Evolutionary conservation across 2,888 invertebrate genomes (phyloP), one percentile per base, ranked within the genome.

Genomic region (Lochmaea crataegi): DNA sequence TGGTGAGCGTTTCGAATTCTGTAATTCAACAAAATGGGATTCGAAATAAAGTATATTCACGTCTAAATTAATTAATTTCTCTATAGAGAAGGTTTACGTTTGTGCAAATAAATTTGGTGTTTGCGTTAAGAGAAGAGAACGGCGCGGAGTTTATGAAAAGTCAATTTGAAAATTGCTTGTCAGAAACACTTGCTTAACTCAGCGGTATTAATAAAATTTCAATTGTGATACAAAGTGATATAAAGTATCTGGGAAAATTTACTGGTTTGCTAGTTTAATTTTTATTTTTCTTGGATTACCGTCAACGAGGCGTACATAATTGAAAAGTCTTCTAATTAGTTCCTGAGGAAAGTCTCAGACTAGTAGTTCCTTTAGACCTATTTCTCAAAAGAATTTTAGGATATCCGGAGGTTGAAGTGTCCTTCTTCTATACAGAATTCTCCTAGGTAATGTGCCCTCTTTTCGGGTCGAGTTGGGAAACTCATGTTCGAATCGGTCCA

Each of bases 91-190:
- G 22, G 53, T 57, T 61, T 16, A 63, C 72, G 68, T 68, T 72
- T 57, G 51, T 32, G 53, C 58, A 68, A 68, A 72, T 72, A 64
- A 53, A 56, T 66, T 64, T 56, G 65, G 32, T 42, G 51, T 60
- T 68, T 48, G 61, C 61, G 14, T 48, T 41, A 60, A 58, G 58
- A 58, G 45, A 68, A 60, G 45, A 48, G 26, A 53, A 22, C n/a
- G 10, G 16, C n/a, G 58, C 48, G 38, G 65, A 72, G 65, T 72
- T 72, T 68, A 64, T 72, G 72, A 58, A 72, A 72, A 68, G n/a
- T 68, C 64, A 68, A 72, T 68, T 68, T 56, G 65, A 58, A 72
- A 72, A 72, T 72, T 65, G 65, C 72, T 72, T 72, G 72, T 72
- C 72, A 72, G 65, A 65, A 72, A 72, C 68, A 72, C 65, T 68